A percentile compares a stretch with the other conserved stretches of the same genome.
Evolutionary conservation across 2,113 vertebrate species (phyloP).

Genomic region (Corythornis cristatus): DNA sequence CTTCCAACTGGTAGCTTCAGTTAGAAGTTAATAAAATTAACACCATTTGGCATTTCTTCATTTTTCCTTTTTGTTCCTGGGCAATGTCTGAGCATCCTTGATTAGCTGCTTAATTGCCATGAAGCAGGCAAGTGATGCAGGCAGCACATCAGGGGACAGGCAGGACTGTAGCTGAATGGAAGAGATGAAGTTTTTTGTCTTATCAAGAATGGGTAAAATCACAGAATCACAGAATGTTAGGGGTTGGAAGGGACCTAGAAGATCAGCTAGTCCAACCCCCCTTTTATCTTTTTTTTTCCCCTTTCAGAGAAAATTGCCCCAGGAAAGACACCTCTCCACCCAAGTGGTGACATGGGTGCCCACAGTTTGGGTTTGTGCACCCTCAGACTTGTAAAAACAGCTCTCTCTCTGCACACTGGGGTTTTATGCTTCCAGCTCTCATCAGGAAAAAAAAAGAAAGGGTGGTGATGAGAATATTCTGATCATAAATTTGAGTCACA

Average conservation of each 20-base stretch:
- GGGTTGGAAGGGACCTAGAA: too few relatives aligned
- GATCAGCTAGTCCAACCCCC: too few relatives aligned
- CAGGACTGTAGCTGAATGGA: neutral
- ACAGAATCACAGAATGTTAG: neutral
- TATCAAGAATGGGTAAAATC: neutral
- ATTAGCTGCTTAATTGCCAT: neutral
- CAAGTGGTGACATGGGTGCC: neutral
- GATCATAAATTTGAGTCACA: neutral
- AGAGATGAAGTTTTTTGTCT: neutral
- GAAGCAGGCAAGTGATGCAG: neutral
- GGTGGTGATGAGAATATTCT: neutral
- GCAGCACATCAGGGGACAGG: neutral
- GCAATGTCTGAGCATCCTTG: neutral
- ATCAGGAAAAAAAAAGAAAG: neutral
- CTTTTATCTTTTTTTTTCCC: too few relatives aligned
- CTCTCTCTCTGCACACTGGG: neutral
- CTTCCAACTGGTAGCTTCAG: neutral
- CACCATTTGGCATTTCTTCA: neutral
- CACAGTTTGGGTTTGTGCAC: neutral
- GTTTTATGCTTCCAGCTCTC: neutral
- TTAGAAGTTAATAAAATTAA: neutral
- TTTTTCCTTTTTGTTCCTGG: neutral
- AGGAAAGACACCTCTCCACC: neutral
- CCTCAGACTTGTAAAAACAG: rapidly evolving
- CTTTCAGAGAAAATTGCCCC: neutral